Percentiles rank a stretch among this genome's conserved stretches.
Conservation (phyloP, 2,797 vertebrate genomes). For the Mastacembelus armatus region DNA sequence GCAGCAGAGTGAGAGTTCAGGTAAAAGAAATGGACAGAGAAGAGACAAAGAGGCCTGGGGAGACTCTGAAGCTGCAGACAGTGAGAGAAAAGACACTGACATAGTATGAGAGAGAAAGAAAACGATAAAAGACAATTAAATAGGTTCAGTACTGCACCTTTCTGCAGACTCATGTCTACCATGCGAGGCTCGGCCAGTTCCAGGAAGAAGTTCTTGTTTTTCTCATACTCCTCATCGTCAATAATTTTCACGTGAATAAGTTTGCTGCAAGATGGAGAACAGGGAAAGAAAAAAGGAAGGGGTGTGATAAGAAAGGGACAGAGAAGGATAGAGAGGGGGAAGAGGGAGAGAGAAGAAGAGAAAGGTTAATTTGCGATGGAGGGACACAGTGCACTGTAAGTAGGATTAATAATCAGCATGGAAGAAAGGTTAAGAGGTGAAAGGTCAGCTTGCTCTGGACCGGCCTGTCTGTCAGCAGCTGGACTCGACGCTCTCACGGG, state of each 20-base stretch:
- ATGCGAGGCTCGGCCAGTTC: slow-evolving; percentile 97
- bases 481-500: slow-evolving; percentile 21
- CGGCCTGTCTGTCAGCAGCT: slow-evolving; percentile 32
- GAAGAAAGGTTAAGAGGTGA: slow-evolving; percentile 70
- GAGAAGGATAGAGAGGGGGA: slow-evolving; percentile 27
- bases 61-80: background rate
- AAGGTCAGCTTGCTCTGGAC: slow-evolving; percentile 49
- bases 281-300: background rate
- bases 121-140: slow-evolving; percentile 82
- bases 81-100: slow-evolving; percentile 22
- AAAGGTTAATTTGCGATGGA: slow-evolving; percentile 76
- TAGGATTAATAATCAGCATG: slow-evolving; percentile 74
- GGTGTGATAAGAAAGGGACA: slow-evolving; percentile 33
- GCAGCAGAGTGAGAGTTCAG: slow-evolving; percentile 21
- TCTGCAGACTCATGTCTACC: slow-evolving; percentile 99
- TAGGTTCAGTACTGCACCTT: slow-evolving; percentile 91
- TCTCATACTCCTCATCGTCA: slow-evolving; percentile 99
- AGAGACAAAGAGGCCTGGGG: slow-evolving; percentile 13
- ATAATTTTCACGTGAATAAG: slow-evolving; percentile 97
- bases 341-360: slow-evolving; percentile 53
- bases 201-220: slow-evolving; percentile 99
- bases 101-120: slow-evolving; percentile 10
- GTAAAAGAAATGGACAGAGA: slow-evolving; percentile 17
- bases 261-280: slow-evolving; percentile 89
- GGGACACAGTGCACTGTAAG: slow-evolving; percentile 67